Base-by-base conservation (phyloP, 2,113 vertebrate genomes). In the Addax nasomaculatus region DNA sequence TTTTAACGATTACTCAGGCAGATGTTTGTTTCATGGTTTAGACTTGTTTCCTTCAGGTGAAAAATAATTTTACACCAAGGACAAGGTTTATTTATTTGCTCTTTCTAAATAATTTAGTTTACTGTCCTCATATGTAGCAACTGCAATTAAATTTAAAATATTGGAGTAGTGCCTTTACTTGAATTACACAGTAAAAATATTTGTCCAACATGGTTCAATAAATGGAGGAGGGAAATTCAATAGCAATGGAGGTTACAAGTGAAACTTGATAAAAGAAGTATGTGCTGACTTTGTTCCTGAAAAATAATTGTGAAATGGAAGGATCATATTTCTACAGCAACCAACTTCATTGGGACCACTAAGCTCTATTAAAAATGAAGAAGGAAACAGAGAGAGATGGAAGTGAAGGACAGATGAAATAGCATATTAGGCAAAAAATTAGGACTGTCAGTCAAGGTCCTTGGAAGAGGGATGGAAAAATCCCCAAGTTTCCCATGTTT, bases 311-410 rank as follows among this genome's bases (percentile, higher is more conserved):
- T 85, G 58, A 96, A 97, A 91, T 94, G 43, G 33, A 95, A 94
- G 81, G 33, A 51, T 89, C 95, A 73, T 95, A 80, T 90, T 98
- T 98, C 96, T 76, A 95, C 43, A 94, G 95, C 81, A 96, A 93
- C 76, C 53, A 93, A 84, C 51, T 89, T 81, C 92, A 53, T 70
- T 94, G 81, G 85, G 57, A 78, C 55, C 85, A 94, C 53, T 94
- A 76, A 97, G 23, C 45, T 96, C 51, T 87, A 70, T 87, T 96
- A 89, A 96, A 96, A 96, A 84, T 49, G 85, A 96, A 93, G 2
- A 85, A 96, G 90, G 3, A 55, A 90, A 83, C 25, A 2, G 8
- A 87, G 27, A 89, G 17, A 85, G 11, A 39, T 7, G 10, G 30
- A n/a, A 64, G 39, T 51, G 2, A 70, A 94, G 47, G 53, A 55